A percentile compares a stretch with the other conserved stretches of the same genome.
These are phyloP conservation scores for Dipodomys stephensi DNA, from an alignment of 2,113 vertebrate genomes.

Conservation along the genomic window DNA sequence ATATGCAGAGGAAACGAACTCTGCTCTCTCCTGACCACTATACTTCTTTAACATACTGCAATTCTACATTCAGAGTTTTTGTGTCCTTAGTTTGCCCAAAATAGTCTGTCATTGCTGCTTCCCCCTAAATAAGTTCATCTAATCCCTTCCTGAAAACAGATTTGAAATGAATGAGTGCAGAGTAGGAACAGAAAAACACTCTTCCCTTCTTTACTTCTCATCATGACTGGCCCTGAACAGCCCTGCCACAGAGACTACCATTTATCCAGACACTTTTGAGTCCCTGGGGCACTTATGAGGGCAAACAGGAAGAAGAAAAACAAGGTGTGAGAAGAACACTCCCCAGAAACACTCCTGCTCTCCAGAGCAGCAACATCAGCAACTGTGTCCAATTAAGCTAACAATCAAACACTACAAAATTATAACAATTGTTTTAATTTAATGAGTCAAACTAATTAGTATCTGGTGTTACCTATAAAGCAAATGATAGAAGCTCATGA, in stretches of 20 bases:
- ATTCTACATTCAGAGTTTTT: not conserved
- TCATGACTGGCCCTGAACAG: not conserved
- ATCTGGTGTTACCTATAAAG: slow-evolving; percentile 66
- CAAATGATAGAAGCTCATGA: slow-evolving; percentile 41
- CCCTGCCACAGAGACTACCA: not conserved
- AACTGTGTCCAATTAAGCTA: slow-evolving; percentile 50
- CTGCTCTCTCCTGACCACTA: not conserved
- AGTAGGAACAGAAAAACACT: not conserved
- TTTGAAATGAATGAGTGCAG: not conserved
- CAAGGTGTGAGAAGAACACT: not conserved
- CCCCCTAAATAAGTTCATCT: not conserved
- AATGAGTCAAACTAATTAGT: slow-evolving; percentile 66
- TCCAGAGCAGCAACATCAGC: not conserved
- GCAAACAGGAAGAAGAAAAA: not conserved
- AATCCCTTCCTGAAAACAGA: not conserved
- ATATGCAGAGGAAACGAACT: not conserved
- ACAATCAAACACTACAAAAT: slow-evolving; percentile 60
- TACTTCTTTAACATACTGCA: not conserved
- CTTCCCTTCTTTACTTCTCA: not conserved
- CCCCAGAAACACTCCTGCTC: not conserved
- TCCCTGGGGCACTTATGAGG: not conserved
- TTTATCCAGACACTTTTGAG: not conserved
- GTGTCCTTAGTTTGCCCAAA: not conserved
- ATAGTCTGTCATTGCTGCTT: not conserved
- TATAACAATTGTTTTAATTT: slow-evolving; percentile 63